Percentiles rank a stretch among this genome's conserved stretches.
Evolutionary conservation across 2,888 invertebrate species (phyloP).

Genomic region (Rhingia rostrata): DNA sequence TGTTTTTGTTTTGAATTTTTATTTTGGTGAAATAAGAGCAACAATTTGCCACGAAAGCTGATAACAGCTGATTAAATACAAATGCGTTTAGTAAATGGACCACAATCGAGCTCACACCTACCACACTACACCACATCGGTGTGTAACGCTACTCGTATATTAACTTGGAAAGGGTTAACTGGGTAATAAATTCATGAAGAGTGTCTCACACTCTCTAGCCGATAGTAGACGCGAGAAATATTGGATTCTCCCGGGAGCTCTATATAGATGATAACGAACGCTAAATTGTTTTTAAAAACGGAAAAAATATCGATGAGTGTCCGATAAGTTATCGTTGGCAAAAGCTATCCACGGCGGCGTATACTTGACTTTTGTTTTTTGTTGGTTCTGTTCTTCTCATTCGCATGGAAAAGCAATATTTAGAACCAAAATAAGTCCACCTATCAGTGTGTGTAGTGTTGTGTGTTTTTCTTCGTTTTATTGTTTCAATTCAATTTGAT

Average conservation of each 20-base stretch:
- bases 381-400: neutral
- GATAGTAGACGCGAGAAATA: neutral
- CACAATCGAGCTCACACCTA: slow-evolving; percentile 30
- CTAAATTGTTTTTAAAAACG: neutral
- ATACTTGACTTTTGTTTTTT: slow-evolving; percentile 50
- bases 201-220: neutral
- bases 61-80: slow-evolving; percentile 65
- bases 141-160: slow-evolving; percentile 1
- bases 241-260: slow-evolving; percentile 11
- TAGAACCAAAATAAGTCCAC: slow-evolving; percentile 4
- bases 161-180: slow-evolving; percentile 12
- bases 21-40: slow-evolving; percentile 45
- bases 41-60: slow-evolving; percentile 43
- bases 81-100: slow-evolving; percentile 53
- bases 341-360: slow-evolving; percentile 61
- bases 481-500: slow-evolving; percentile 54
- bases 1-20: slow-evolving; percentile 16
- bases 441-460: slow-evolving; percentile 12
- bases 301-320: slow-evolving; percentile 34
- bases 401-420: slow-evolving; percentile 3
- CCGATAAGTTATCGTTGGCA: slow-evolving; percentile 57
- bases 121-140: slow-evolving; percentile 1
- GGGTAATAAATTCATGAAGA: neutral
- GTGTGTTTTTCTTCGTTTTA: slow-evolving; percentile 4
- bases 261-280: slow-evolving; percentile 18